Evolutionary conservation across 2,888 invertebrate species (phyloP), one percentile per base, ranked within the genome.

Genomic region (Phymatocera aterrima): DNA sequence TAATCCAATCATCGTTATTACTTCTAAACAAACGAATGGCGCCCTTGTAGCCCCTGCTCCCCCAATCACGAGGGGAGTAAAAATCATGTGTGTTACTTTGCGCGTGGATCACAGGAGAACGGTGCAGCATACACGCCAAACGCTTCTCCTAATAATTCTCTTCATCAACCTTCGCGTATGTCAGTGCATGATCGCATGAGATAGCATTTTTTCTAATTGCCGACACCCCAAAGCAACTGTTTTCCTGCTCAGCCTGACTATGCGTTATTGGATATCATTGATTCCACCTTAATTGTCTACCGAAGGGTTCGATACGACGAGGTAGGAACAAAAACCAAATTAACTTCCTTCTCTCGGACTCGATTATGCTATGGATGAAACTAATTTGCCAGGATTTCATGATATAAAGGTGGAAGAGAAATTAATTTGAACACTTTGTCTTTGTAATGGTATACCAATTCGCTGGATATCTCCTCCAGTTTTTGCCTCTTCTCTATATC

Each of bases 131-230:
- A 46, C 2, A 24, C 15, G 28, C 15, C 24, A 43, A 46, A 24
- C 21, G n/a, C 5, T 15, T 18, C 43, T 46, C 24, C 46, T 15
- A 46, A 46, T n/a, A 46, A 46, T 46, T 68, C 40, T n/a, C 43
- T 68, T 37, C 37, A 18, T 64, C 37, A 37, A 64, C 31, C 34
- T 37, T 37, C 37, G 24, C 34, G 15, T 64, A 10, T 0, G 43
- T 68, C n/a, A n/a, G n/a, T n/a, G n/a, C n/a, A 24, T 68, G 46
- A 68, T 43, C 46, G 46, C 68, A 46, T 68, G 68, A 68, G 46
- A n/a, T 46, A 68, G 68, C 68, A 46, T 12, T 68, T 68, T 68
- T 68, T 68, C 46, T 28, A 46, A 68, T 65, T 65, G 21, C 37
- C 10, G 21, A 28, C 24, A 57, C 28, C 28, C 28, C 28, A 10